Percentiles rank a stretch among this genome's conserved stretches.
These are phyloP conservation scores for Plecotus auritus DNA, from an alignment of 2,113 vertebrate species.

Conservation along the genomic window DNA sequence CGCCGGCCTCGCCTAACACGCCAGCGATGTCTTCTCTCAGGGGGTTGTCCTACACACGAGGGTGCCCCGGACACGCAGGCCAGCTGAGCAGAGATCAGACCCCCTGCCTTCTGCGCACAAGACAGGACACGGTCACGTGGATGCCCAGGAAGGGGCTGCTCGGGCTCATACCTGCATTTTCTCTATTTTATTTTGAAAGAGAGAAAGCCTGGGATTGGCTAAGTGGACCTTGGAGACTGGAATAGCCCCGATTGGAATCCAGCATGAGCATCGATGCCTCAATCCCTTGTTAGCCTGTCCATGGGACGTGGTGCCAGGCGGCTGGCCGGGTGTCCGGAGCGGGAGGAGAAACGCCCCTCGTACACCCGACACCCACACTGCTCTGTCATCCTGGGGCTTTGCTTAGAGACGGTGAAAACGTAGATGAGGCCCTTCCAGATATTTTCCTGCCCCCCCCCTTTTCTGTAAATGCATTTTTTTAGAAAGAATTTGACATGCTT, in stretches of 20 bases:
- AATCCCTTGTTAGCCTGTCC: not conserved
- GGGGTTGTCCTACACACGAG: not conserved
- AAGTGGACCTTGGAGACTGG: conserved; percentile 10
- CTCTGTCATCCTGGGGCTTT: not conserved
- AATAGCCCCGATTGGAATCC: not conserved
- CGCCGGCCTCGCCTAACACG: not conserved
- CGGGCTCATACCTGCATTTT: not conserved
- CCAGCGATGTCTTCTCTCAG: not conserved
- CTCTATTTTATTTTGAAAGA: not conserved
- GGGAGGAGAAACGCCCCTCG: not conserved
- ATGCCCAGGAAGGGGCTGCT: not conserved
- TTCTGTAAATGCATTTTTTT: not conserved
- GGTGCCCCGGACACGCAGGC: not conserved
- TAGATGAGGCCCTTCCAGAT: not conserved
- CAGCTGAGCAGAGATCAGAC: not conserved
- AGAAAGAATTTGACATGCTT: not conserved
- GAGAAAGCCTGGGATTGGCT: not conserved
- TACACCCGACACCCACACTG: not conserved
- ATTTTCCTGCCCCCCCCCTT: not conserved
- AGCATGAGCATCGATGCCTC: not conserved
- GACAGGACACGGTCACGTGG: not conserved
- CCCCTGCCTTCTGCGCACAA: too few species aligned
- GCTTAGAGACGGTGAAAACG: not conserved
- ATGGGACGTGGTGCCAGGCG: not conserved
- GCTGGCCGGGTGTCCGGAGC: not conserved